Conservation (phyloP, 92 coral and sea anemone genomes). For the Palythoa grandis region DNA sequence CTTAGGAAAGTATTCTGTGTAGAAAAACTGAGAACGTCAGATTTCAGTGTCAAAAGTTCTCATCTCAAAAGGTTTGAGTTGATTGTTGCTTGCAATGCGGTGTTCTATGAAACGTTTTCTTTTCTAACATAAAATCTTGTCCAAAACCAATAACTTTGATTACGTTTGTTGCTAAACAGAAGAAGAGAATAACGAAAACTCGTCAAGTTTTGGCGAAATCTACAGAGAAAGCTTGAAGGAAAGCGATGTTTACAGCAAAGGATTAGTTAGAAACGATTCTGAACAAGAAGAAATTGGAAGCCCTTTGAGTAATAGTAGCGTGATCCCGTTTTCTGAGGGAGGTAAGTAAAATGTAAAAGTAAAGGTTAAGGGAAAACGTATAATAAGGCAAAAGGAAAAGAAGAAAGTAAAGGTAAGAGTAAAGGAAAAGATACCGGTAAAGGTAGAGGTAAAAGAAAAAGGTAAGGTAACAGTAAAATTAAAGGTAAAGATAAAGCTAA, state of each 20-base stretch:
- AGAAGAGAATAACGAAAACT: background rate
- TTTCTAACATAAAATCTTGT: background rate
- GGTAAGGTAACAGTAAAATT: too few species aligned
- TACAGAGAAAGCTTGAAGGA: background rate
- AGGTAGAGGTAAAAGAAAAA: too few species aligned
- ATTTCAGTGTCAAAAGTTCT: too few species aligned
- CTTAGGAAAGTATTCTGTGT: too few species aligned
- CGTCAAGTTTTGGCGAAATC: background rate
- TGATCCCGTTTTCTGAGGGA: constrained; percentile 9
- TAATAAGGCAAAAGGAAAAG: background rate
- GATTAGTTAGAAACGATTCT: background rate
- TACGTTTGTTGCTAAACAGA: constrained; percentile 14
- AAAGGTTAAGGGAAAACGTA: background rate
- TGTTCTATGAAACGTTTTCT: too few species aligned
- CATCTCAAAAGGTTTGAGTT: too few species aligned
- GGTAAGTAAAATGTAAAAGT: background rate
- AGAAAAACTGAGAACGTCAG: too few species aligned
- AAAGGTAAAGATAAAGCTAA: too few species aligned
- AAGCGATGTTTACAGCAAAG: constrained; percentile 31
- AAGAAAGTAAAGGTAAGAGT: too few species aligned
- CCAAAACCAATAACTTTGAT: background rate
- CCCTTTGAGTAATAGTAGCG: background rate
- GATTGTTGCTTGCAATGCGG: background rate
- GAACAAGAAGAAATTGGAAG: background rate
- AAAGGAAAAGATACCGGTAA: too few species aligned